A percentile compares a stretch with the other conserved stretches of the same genome.
Evolutionary conservation across 1,140 invertebrate species (phyloP).

Genomic region (Cydia strobilella): DNA sequence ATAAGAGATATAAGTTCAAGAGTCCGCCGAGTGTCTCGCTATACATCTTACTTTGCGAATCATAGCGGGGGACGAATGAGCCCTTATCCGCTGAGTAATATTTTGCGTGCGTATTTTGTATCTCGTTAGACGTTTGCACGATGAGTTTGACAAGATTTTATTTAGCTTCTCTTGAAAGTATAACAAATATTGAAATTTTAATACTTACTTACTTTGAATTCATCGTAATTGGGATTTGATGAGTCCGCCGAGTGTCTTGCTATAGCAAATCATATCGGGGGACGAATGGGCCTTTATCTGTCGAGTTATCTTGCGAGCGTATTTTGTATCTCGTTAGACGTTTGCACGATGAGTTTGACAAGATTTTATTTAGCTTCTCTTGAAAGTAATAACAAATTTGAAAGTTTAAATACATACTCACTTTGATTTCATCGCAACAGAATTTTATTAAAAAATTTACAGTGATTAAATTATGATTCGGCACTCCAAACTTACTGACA

Average conservation of each 20-base stretch:
- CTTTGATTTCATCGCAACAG: neutral
- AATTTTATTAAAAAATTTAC: no score
- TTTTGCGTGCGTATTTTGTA: slow-evolving; percentile 29
- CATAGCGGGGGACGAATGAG: slow-evolving; percentile 34
- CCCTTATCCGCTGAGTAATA: slow-evolving; percentile 36
- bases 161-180: neutral
- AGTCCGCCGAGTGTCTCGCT: slow-evolving; percentile 37
- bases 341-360: neutral
- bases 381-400: neutral
- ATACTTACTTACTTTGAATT: neutral
- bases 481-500: neutral
- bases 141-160: neutral
- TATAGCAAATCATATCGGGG: slow-evolving; percentile 38
- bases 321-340: neutral
- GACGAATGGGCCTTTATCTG: slow-evolving; percentile 37
- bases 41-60: slow-evolving; percentile 46
- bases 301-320: slow-evolving; percentile 29
- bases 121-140: neutral
- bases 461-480: neutral
- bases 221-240: no score
- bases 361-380: neutral
- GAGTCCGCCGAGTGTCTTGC: slow-evolving; percentile 38
- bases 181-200: neutral
- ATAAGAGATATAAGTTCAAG: slow-evolving; percentile 58
- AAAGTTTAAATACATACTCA: neutral